Conservation (phyloP, 2,113 vertebrate genomes). For the Thomomys bottae region DNA sequence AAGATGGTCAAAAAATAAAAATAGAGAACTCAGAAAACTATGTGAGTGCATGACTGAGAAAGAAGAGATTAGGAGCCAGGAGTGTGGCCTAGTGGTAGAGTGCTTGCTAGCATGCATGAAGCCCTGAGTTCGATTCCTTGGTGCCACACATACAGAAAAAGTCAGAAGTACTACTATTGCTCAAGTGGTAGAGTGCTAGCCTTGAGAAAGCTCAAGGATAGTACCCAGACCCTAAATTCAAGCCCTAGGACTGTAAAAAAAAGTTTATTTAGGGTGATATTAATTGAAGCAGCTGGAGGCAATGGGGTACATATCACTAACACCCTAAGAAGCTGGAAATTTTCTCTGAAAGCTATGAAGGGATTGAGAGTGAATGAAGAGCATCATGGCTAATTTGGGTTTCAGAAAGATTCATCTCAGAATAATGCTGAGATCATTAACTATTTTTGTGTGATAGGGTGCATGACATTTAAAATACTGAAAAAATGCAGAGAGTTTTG, state of each 20-base stretch:
- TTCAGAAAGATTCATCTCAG: background rate
- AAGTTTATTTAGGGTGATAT: fast-evolving
- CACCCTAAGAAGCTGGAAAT: background rate
- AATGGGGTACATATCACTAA: background rate
- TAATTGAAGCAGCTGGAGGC: background rate
- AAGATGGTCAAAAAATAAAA: background rate
- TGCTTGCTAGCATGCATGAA: no score
- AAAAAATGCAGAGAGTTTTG: background rate
- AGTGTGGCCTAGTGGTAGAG: no score
- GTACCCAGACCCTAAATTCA: no score
- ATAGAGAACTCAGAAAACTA: background rate
- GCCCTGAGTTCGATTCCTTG: no score
- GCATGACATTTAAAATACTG: background rate
- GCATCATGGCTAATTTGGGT: background rate
- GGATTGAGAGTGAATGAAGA: background rate
- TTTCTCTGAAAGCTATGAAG: background rate
- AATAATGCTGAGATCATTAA: background rate
- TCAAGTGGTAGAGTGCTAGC: no score
- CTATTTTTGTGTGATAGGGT: background rate
- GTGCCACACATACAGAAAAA: no score
- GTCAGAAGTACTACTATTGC: no score
- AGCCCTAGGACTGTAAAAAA: no score
- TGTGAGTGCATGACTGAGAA: background rate
- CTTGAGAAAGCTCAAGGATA: no score
- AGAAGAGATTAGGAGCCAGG: no score